These are phyloP conservation scores for Erpornis zantholeuca DNA, from an alignment of 2,113 vertebrate genomes.

Conservation along the genomic window DNA sequence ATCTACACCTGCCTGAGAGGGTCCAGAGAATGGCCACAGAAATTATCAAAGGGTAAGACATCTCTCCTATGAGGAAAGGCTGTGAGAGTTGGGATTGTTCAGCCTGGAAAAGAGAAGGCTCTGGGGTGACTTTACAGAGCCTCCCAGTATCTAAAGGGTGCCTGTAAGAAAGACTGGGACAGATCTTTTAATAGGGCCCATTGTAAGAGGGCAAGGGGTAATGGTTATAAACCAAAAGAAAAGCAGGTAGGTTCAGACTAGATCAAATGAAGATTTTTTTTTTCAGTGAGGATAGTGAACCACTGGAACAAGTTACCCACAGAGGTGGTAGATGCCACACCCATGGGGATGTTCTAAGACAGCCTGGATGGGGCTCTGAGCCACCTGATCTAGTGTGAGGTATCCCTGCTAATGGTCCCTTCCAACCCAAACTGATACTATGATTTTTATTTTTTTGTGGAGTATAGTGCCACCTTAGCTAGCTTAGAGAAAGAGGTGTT, in stretches of 20 bases:
- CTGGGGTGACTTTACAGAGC: accelerated
- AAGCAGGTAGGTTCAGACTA: not conserved
- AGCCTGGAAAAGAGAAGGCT: not conserved
- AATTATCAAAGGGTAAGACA: accelerated
- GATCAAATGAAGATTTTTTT: too few relatives aligned
- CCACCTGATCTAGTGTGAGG: not conserved
- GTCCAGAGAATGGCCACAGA: not conserved
- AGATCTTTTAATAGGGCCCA: not conserved
- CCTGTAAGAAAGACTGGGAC: not conserved
- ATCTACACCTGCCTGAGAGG: accelerated
- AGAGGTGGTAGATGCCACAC: not conserved
- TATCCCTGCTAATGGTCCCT: not conserved
- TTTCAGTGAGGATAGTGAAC: accelerated
- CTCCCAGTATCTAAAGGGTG: not conserved
- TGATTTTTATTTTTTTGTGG: not conserved
- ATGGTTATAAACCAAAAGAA: not conserved
- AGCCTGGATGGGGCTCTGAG: not conserved
- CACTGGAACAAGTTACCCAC: not conserved
- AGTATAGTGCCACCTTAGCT: not conserved
- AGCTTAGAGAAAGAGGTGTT: not conserved
- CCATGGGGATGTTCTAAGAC: not conserved
- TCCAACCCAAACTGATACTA: not conserved
- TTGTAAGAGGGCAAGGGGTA: not conserved
- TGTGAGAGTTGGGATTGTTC: not conserved
- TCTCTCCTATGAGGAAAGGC: not conserved